Conservation (phyloP, 2,113 vertebrate genomes). For the Zosterops pallidus region DNA sequence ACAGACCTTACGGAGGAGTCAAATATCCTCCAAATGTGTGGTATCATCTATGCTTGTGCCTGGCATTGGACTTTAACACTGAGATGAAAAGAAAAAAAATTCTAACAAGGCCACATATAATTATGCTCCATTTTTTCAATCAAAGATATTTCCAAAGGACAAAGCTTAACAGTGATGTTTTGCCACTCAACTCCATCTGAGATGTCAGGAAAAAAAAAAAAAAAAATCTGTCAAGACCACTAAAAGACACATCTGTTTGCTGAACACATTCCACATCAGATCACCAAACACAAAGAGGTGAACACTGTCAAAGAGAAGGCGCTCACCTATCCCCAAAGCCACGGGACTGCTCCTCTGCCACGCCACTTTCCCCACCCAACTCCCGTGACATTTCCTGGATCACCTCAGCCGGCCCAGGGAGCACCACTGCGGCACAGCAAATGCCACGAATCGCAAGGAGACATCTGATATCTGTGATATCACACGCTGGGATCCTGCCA, state of each 20-base stretch:
- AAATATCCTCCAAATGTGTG: background rate
- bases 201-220: background rate
- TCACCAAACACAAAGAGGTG: background rate
- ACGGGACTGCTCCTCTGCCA: background rate
- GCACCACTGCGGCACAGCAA: background rate
- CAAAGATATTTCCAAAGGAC: background rate
- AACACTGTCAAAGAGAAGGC: background rate
- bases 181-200: background rate
- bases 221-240: background rate
- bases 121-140: background rate
- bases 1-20: slow-evolving; percentile 8
- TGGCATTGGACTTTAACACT: background rate
- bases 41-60: background rate
- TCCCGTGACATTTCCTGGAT: background rate
- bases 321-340: background rate
- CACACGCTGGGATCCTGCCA: slow-evolving; percentile 26
- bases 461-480: slow-evolving; percentile 31
- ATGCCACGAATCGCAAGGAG: background rate
- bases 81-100: background rate
- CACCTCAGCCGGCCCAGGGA: background rate
- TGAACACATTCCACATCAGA: background rate
- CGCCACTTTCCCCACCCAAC: accelerated
- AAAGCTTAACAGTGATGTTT: background rate
- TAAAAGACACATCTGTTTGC: background rate
- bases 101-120: background rate